phyloP scores from a whole-genome alignment of 2,888 invertebrate species.

The Napeogenes inachia region DNA sequence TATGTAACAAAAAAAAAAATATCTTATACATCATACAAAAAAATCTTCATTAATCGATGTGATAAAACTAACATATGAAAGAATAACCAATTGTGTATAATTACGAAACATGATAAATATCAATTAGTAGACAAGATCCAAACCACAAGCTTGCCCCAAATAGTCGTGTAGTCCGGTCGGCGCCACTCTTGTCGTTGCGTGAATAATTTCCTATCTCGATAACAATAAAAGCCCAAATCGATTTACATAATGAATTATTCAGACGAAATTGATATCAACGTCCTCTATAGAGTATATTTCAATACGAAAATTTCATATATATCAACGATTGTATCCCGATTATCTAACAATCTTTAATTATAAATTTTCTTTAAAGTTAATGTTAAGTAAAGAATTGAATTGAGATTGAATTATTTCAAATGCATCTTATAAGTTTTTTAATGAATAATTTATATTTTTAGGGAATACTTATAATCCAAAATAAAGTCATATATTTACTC shows the following conservation, averaged over 20 bases:
- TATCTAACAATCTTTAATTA: background rate
- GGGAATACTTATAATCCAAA: too few species aligned
- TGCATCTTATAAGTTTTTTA: too few species aligned
- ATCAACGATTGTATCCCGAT: background rate
- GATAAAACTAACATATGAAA: too few species aligned
- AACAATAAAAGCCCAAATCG: constrained; percentile 16
- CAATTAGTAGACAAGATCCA: constrained; percentile 4
- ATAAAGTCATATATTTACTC: too few species aligned
- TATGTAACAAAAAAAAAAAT: too few species aligned
- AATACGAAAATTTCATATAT: constrained; percentile 2
- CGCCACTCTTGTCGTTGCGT: constrained; percentile 13
- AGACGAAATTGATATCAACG: constrained; percentile 6
- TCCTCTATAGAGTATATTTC: constrained; percentile 3
- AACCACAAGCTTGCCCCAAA: constrained; percentile 10
- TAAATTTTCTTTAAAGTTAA: background rate
- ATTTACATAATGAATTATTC: constrained; percentile 21
- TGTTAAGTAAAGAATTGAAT: too few species aligned
- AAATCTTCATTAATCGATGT: too few species aligned
- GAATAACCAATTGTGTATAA: background rate
- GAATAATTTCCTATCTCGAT: constrained; percentile 14
- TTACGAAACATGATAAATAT: background rate
- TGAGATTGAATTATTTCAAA: too few species aligned
- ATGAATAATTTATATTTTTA: too few species aligned
- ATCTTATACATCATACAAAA: too few species aligned
- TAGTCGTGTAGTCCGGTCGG: constrained; percentile 14